phyloP scores from a whole-genome alignment of 2,888 invertebrate genomes.

The Amblyteles armatorius region DNA sequence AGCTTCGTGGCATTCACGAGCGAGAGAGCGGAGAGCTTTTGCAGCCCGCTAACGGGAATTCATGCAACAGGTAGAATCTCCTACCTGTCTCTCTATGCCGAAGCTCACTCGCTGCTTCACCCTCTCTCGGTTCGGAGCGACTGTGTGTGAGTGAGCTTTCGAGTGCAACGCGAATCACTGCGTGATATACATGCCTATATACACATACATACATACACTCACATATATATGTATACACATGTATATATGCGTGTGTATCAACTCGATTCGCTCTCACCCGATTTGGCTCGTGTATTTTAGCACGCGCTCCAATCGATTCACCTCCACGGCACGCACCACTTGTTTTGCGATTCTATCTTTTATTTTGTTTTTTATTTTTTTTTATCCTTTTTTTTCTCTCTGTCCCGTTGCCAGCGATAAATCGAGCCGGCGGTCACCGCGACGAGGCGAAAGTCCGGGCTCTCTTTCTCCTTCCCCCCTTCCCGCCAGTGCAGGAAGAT shows the following conservation, averaged over 20 bases:
- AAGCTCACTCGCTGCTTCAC: conserved; percentile 45
- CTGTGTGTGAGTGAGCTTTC: conserved; percentile 42
- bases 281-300: conserved; percentile 29
- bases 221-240: conserved; percentile 23
- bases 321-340: conserved; percentile 53
- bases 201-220: no score
- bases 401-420: conserved; percentile 47
- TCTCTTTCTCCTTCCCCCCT: conserved; percentile 32
- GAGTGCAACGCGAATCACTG: conserved; percentile 63
- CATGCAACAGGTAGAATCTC: conserved; percentile 81
- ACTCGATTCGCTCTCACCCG: conserved; percentile 22
- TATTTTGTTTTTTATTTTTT: conserved; percentile 28
- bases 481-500: conserved; percentile 55
- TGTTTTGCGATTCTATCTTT: conserved; percentile 52
- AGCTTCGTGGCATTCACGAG: conserved; percentile 39
- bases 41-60: conserved; percentile 48
- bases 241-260: conserved; percentile 9
- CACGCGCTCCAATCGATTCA: conserved; percentile 47
- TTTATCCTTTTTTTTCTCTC: neutral
- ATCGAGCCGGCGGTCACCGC: conserved; percentile 58
- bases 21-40: conserved; percentile 34
- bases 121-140: conserved; percentile 29
- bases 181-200: conserved; percentile 5
- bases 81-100: conserved; percentile 66
- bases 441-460: conserved; percentile 52